A percentile compares a stretch with the other conserved stretches of the same genome.
Evolutionary conservation across 2,888 invertebrate species (phyloP).

Genomic region (Temnothorax rugatulus): DNA sequence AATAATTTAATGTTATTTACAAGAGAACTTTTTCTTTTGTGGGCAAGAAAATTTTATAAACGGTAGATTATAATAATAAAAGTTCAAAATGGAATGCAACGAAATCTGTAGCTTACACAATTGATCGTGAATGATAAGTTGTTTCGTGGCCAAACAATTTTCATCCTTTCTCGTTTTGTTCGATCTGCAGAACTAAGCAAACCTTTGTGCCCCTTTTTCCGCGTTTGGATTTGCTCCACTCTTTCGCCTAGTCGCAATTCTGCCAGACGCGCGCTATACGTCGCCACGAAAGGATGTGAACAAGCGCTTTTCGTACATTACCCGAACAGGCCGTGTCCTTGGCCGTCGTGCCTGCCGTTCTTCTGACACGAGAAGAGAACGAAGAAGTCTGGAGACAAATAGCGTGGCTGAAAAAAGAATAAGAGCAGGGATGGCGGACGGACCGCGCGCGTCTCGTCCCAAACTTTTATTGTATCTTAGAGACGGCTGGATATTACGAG

Average conservation of each 20-base stretch:
- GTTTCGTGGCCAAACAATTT: slow-evolving; percentile 1
- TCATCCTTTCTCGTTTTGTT: background rate
- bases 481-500: slow-evolving; percentile 75
- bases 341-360: slow-evolving; percentile 37
- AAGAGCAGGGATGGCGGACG: slow-evolving; percentile 35
- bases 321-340: slow-evolving; percentile 53
- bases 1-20: background rate
- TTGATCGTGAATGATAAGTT: slow-evolving; percentile 3
- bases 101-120: background rate
- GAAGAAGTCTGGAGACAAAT: slow-evolving; percentile 68
- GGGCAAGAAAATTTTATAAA: background rate
- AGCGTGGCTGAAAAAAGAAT: slow-evolving; percentile 59
- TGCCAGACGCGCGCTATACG: slow-evolving; percentile 45
- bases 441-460: slow-evolving; percentile 63
- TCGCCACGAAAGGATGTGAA: slow-evolving; percentile 64
- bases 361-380: slow-evolving; percentile 43
- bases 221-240: slow-evolving; percentile 16
- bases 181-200: slow-evolving; percentile 17
- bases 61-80: background rate
- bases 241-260: slow-evolving; percentile 42
- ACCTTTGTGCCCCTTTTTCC: background rate
- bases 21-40: background rate
- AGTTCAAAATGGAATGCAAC: background rate
- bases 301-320: slow-evolving; percentile 67
- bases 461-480: slow-evolving; percentile 73